These are phyloP conservation scores for Cotesia vestalis DNA, from an alignment of 1,140 invertebrate genomes.

Conservation along the genomic window DNA sequence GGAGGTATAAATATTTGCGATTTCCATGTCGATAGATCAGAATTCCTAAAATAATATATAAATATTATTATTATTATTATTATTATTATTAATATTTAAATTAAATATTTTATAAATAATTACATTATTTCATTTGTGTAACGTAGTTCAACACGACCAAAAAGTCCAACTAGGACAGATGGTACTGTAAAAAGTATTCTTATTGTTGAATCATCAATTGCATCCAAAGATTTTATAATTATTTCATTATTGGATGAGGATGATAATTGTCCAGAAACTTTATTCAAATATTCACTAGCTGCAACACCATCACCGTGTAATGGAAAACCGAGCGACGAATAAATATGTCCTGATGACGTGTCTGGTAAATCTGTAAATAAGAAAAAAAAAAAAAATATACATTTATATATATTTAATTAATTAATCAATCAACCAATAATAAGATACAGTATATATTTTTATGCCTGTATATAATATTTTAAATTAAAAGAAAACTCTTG, in stretches of 20 bases:
- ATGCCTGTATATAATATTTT: no score
- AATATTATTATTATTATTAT: conserved; percentile 12
- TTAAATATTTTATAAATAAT: conserved; percentile 49
- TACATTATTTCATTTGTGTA: conserved; percentile 79
- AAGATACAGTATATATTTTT: no score
- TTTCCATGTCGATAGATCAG: conserved; percentile 78
- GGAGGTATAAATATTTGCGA: conserved; percentile 86
- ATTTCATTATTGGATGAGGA: conserved; percentile 61
- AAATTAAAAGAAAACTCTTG: neutral
- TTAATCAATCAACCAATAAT: no score
- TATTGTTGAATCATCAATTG: conserved; percentile 80
- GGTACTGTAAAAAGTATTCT: conserved; percentile 85
- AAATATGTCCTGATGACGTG: conserved; percentile 46
- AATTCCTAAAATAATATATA: conserved; percentile 65
- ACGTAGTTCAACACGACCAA: conserved; percentile 82
- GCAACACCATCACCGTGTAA: conserved; percentile 44
- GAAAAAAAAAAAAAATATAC: conserved; percentile 9
- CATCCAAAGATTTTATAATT: conserved; percentile 74
- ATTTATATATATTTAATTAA: neutral
- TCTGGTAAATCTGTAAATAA: conserved; percentile 44
- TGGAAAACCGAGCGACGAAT: conserved; percentile 47
- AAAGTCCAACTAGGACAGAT: conserved; percentile 80
- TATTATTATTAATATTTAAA: neutral
- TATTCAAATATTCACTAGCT: conserved; percentile 46
- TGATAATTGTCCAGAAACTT: conserved; percentile 44